Percentiles rank a stretch among this genome's conserved stretches.
Conservation (phyloP, 2,797 vertebrate genomes). For the Hirundo rustica region DNA sequence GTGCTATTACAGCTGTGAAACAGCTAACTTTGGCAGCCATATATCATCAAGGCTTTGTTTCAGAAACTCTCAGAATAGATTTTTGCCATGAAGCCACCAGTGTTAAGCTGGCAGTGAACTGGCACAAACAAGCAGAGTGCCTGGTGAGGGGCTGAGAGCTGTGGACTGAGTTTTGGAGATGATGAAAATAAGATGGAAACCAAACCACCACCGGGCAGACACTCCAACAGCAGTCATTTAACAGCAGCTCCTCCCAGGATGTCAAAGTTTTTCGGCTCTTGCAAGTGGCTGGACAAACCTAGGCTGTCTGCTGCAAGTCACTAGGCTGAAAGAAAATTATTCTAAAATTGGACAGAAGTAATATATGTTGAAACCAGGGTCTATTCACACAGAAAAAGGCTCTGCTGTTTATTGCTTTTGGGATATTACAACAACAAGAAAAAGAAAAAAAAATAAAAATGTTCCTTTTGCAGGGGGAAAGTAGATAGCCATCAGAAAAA, state of each 20-base stretch:
- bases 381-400: background rate
- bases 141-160: background rate
- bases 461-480: background rate
- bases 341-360: conserved; percentile 58
- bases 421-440: background rate
- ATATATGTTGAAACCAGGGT: conserved; percentile 27
- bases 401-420: background rate
- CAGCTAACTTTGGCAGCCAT: conserved; percentile 74
- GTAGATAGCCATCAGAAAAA: background rate
- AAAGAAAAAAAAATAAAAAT: background rate
- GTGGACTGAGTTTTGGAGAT: background rate
- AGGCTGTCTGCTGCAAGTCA: conserved; percentile 12
- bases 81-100: background rate
- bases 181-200: background rate
- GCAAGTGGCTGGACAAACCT: background rate
- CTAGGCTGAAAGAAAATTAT: conserved; percentile 55
- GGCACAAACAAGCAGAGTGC: background rate
- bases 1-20: conserved; percentile 77
- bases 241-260: background rate
- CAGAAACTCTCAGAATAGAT: conserved; percentile 66
- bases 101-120: background rate
- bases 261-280: background rate
- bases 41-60: conserved; percentile 69
- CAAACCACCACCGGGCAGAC: background rate
- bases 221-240: background rate